phyloP scores from a whole-genome alignment of 2,797 vertebrate species.

The Coranthus polyacanthus region DNA sequence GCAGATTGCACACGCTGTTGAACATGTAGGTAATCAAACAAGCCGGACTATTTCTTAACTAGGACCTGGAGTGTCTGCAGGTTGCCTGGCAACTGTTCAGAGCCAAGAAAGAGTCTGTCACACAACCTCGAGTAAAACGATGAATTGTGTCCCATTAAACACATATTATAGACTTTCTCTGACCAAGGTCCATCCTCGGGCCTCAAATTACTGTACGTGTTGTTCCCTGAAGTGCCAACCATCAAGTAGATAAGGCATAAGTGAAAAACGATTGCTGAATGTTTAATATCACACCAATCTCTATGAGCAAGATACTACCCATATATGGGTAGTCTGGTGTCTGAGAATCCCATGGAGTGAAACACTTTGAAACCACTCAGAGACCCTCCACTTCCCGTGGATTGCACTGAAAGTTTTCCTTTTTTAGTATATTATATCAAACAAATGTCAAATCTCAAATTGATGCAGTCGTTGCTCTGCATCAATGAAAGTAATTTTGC shows the following conservation, averaged over 20 bases:
- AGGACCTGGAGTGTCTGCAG: constrained; percentile 7
- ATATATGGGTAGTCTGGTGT: no score
- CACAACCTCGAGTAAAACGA: constrained; percentile 12
- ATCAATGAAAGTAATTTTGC: no score
- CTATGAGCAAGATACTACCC: background rate
- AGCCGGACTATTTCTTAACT: constrained; percentile 5
- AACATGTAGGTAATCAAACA: constrained; percentile 12
- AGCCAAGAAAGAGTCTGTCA: constrained; percentile 11
- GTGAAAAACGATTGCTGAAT: constrained; percentile 8
- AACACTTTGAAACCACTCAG: no score
- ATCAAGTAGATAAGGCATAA: constrained; percentile 19
- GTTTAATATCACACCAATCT: constrained; percentile 21
- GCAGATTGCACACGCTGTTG: background rate
- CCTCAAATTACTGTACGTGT: background rate
- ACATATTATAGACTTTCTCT: no score
- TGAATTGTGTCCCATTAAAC: constrained; percentile 13
- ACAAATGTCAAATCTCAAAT: no score
- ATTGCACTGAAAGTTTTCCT: no score
- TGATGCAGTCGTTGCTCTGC: no score
- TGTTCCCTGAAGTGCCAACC: constrained; percentile 16
- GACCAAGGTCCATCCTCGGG: background rate
- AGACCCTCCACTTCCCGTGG: no score
- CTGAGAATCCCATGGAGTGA: no score
- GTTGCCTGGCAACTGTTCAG: constrained; percentile 21
- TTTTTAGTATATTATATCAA: no score